Evolutionary conservation across 1,140 invertebrate genomes (phyloP).

Genomic region (Onthophagus taurus): DNA sequence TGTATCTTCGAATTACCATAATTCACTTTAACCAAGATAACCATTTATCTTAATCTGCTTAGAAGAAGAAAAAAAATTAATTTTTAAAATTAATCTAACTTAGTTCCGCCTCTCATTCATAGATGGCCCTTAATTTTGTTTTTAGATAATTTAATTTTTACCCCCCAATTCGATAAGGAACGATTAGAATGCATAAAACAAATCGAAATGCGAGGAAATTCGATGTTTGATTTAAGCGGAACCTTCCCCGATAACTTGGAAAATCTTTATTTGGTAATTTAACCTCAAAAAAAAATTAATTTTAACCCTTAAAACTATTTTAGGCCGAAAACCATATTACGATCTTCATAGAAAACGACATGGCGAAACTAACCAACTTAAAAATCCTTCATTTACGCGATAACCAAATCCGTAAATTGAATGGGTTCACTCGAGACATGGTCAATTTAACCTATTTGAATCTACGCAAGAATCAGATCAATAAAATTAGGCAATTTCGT

Average conservation of each 20-base stretch:
- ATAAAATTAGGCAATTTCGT: slow-evolving; percentile 41
- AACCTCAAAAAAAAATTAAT: not conserved
- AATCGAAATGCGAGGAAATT: slow-evolving; percentile 42
- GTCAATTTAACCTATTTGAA: slow-evolving; percentile 44
- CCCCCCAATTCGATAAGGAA: slow-evolving; percentile 24
- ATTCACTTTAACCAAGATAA: too few relatives aligned
- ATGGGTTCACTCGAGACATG: slow-evolving; percentile 37
- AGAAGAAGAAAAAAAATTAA: too few relatives aligned
- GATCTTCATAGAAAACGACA: slow-evolving; percentile 29
- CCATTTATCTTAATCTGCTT: too few relatives aligned
- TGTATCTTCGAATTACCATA: too few relatives aligned
- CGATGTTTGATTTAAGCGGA: slow-evolving; percentile 37
- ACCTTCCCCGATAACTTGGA: slow-evolving; percentile 40
- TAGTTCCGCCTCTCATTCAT: too few relatives aligned
- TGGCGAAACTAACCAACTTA: slow-evolving; percentile 39
- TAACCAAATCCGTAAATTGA: slow-evolving; percentile 42
- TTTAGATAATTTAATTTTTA: slow-evolving; percentile 24
- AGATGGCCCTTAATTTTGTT: too few relatives aligned
- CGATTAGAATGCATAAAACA: slow-evolving; percentile 33
- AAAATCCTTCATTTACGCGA: slow-evolving; percentile 42
- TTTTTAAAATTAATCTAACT: too few relatives aligned
- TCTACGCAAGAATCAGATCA: slow-evolving; percentile 42
- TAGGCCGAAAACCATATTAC: slow-evolving; percentile 41
- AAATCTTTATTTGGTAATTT: slow-evolving; percentile 28
- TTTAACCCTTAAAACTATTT: slow-evolving; percentile 21